These are phyloP conservation scores for Orchesella cincta DNA, from an alignment of 1,140 invertebrate genomes.

Conservation along the genomic window DNA sequence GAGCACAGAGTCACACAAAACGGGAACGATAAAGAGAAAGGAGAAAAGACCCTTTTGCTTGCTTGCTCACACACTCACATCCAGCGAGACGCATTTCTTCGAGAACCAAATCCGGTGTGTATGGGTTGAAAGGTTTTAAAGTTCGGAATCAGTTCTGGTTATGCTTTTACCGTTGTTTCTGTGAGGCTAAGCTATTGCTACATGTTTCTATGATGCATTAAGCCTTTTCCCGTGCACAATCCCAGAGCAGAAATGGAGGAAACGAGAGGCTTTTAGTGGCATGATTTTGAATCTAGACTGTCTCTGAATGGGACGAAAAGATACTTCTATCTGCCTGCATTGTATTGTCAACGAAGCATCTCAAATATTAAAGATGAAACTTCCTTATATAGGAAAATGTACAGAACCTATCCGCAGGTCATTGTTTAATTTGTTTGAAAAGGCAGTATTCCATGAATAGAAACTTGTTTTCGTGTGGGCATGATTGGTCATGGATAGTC, in stretches of 20 bases:
- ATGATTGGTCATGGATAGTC: no score
- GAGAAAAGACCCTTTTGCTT: not conserved
- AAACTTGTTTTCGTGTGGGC: no score
- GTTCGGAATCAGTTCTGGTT: conserved; percentile 12
- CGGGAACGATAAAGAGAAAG: not conserved
- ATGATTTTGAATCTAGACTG: no score
- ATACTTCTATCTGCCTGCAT: no score
- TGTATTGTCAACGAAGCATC: no score
- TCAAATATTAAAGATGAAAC: no score
- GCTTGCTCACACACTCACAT: not conserved
- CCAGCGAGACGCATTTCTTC: not conserved
- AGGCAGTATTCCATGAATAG: no score
- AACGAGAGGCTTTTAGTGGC: conserved; percentile 6
- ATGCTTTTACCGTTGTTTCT: conserved; percentile 25
- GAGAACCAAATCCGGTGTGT: not conserved
- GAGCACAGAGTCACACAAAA: conserved; percentile 8
- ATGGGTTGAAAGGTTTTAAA: not conserved
- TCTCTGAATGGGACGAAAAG: no score
- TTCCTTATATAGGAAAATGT: no score
- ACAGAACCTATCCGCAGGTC: no score
- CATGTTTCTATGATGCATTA: conserved; percentile 14
- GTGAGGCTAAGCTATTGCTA: no score
- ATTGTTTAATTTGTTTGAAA: no score
- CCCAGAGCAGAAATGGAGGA: not conserved
- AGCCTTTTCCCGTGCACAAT: conserved; percentile 17